phyloP scores from a whole-genome alignment of 2,113 vertebrate species.

The Halichoerus grypus region DNA sequence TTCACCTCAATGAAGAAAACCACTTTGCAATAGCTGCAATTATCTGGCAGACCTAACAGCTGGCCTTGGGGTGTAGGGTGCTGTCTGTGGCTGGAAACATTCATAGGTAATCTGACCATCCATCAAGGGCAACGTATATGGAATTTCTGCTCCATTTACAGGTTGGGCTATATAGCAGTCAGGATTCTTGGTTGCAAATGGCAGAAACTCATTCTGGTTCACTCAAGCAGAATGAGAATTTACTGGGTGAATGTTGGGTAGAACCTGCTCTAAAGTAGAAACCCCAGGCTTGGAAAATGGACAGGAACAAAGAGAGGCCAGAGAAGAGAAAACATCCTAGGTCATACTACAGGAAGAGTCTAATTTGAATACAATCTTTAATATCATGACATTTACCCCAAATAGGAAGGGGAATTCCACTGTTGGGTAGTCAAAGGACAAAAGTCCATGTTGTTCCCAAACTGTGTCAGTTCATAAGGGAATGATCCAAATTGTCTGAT shows the following conservation, averaged over 20 bases:
- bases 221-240: background rate
- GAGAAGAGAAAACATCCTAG: background rate
- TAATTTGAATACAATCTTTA: background rate
- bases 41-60: background rate
- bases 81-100: background rate
- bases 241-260: background rate
- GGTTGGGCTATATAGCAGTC: background rate
- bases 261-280: background rate
- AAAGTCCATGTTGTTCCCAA: background rate
- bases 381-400: background rate
- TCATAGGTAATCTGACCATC: background rate
- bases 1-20: background rate
- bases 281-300: background rate
- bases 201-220: background rate
- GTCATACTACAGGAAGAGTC: background rate
- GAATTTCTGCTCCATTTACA: constrained; percentile 15
- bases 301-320: background rate
- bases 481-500: background rate
- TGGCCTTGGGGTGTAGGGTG: background rate
- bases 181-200: background rate
- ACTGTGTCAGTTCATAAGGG: background rate
- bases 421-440: background rate
- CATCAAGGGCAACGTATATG: background rate
- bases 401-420: background rate
- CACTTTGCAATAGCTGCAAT: background rate